Evolutionary conservation across 2,113 vertebrate genomes (phyloP).

Genomic region (Hemibates koningsi): DNA sequence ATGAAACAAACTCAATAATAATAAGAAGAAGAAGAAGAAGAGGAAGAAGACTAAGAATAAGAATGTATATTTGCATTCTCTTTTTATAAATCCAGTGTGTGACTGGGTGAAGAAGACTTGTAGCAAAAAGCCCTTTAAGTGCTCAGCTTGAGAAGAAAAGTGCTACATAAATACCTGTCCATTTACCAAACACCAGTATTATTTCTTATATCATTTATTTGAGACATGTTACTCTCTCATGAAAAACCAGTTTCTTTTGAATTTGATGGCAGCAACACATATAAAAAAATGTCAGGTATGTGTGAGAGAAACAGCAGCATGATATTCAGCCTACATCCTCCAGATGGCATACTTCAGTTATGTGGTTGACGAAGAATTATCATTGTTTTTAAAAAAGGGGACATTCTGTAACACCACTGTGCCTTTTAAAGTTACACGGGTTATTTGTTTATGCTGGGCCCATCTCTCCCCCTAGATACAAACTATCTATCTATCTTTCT

Average conservation of each 20-base stretch:
- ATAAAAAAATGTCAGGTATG: not conserved
- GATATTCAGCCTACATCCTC: not conserved
- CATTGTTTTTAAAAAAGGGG: not conserved
- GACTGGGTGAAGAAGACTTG: not conserved
- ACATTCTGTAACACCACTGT: not conserved
- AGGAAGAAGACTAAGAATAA: accelerated
- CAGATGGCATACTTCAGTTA: not conserved
- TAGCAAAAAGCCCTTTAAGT: not conserved
- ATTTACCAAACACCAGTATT: not conserved
- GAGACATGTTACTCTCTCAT: not conserved
- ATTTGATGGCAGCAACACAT: not conserved
- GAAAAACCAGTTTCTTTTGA: accelerated
- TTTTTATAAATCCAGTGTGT: not conserved
- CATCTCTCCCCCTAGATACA: not conserved
- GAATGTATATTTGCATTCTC: not conserved
- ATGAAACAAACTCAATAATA: not conserved
- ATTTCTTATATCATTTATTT: not conserved
- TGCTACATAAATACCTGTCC: not conserved
- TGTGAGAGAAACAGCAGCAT: not conserved
- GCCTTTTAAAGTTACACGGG: not conserved
- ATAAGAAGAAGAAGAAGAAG: not conserved
- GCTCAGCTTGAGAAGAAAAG: not conserved
- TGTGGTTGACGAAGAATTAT: not conserved
- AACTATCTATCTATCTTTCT: not conserved
- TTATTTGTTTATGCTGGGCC: not conserved